Base-by-base conservation (phyloP, 2,888 invertebrate genomes). In the Rhagium mordax region DNA sequence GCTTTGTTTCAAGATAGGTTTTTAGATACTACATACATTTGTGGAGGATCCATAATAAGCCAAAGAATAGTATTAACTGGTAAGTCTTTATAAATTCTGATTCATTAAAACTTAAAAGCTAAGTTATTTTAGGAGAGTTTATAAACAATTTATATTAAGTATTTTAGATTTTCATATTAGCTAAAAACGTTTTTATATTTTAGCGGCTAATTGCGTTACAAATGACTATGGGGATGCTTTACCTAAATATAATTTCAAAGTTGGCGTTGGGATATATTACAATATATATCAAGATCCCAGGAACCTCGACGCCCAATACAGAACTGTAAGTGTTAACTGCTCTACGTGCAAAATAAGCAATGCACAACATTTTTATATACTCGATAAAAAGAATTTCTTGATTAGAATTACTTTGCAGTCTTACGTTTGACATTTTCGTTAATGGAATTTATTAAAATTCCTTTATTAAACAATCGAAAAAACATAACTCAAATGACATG, bases 181-280 rank as follows among this genome's bases (percentile, higher is more conserved):
- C n/a, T n/a, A n/a, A 5, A 47, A n/a, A 47, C 10, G 10, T 47
- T 3, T n/a, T n/a, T n/a, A 5, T 24, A 18, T 72, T 72, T 55
- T 41, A 77, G 77, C 77, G 62, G 77, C 74, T 2, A 74, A 77
- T 59, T 77, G 77, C 47, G 70, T 75, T 15, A 51, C 73, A 8
- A 64, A 76, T 51, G 62, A 71, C 8, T 66, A 72, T 47, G 73
- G 72, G 13, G 47, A 70, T 10, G 15, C 33, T 20, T 51, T 66
- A 3, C 27, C 66, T 16, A 16, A 49, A n/a, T 67, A 77, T 8
- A 27, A 71, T 1, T 72, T 71, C 27, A 59, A 66, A 49, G 62
- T 77, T 48, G 72, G 69, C 8, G 74, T 61, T 8, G 77, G 73
- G 29, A 77, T 75, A 68, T 68, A 72, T 33, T 77, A 75, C 47